These are phyloP conservation scores for Cephus pygmeus DNA, from an alignment of 2,888 invertebrate species.

Conservation along the genomic window DNA sequence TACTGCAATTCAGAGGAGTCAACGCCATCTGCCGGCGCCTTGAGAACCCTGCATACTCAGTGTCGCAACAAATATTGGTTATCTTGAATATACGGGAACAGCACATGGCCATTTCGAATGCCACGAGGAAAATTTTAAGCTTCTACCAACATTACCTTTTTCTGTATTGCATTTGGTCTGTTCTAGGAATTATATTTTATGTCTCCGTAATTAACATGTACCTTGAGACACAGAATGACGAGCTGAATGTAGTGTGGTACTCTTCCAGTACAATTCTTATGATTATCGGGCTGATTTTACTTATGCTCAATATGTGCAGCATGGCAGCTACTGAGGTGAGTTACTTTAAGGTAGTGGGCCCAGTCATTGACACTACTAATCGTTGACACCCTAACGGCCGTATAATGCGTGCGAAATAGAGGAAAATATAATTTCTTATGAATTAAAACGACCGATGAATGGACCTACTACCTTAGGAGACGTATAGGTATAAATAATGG, in stretches of 20 bases:
- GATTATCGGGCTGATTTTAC: not conserved
- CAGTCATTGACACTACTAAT: no score
- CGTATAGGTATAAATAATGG: no score
- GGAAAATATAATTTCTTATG: no score
- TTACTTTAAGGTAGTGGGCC: no score
- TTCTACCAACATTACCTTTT: not conserved
- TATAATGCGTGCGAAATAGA: no score
- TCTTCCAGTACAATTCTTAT: not conserved
- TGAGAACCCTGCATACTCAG: not conserved
- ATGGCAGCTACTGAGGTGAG: no score
- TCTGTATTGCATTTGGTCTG: not conserved
- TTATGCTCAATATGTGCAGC: not conserved
- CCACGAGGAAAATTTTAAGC: not conserved
- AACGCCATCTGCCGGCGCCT: not conserved
- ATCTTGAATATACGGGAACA: not conserved
- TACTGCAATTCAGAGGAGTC: not conserved
- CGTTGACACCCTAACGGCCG: no score
- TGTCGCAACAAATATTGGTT: not conserved
- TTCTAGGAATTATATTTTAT: fast-evolving
- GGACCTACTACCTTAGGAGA: no score
- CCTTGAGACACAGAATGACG: not conserved
- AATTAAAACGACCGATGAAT: no score
- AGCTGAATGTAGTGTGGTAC: not conserved
- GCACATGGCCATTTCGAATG: not conserved
- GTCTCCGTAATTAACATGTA: not conserved